Evolutionary conservation across 2,888 invertebrate genomes (phyloP).

Genomic region (Diarsia mendica): DNA sequence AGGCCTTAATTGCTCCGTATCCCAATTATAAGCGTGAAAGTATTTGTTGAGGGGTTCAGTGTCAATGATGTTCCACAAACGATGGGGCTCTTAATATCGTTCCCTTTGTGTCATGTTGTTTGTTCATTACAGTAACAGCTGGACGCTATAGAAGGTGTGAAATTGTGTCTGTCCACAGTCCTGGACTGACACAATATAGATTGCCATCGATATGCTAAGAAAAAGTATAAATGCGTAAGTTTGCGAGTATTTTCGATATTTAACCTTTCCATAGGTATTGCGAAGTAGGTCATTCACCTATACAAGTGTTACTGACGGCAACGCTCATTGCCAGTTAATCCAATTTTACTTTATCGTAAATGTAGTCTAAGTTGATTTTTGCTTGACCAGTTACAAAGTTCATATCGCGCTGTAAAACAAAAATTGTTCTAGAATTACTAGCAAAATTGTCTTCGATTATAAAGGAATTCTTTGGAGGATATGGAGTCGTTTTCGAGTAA

Average conservation of each 20-base stretch:
- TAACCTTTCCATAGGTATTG: background rate
- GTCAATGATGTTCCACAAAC: background rate
- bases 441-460: background rate
- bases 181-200: background rate
- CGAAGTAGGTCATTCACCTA: background rate
- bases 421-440: background rate
- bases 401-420: background rate
- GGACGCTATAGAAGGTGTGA: background rate
- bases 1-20: background rate
- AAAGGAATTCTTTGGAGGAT: background rate
- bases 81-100: background rate
- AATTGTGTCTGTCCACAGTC: background rate
- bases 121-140: background rate
- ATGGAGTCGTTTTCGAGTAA: slow-evolving; percentile 1
- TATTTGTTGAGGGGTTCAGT: background rate
- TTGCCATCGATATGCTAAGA: background rate
- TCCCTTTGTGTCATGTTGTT: background rate
- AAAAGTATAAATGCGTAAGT: background rate
- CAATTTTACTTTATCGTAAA: background rate
- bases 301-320: background rate
- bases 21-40: background rate
- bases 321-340: background rate
- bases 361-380: background rate
- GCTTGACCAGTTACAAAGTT: background rate
- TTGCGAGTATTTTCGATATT: background rate